Base-by-base conservation (phyloP, 1,140 invertebrate genomes). In the Pseudomyrmex gracilis region DNA sequence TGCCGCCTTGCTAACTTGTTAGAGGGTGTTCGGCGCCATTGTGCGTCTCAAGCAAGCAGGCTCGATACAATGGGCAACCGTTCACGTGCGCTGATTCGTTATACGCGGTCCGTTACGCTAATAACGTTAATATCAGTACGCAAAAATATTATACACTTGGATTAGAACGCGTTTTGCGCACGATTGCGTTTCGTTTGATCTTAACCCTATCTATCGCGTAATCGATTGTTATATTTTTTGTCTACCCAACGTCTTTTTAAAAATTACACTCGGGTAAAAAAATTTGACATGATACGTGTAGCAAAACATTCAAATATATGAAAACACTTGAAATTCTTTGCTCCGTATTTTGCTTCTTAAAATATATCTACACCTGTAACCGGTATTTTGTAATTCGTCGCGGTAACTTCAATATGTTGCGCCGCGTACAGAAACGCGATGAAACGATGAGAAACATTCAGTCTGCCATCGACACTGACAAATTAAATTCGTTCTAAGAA, bases 391-490 rank as follows among this genome's bases (percentile, higher is more conserved):
- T 24, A 70, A 87, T 88, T 88, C 51, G 86, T 83, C 47, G 15
- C 67, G 77, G 66, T 64, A 73, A 77, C 55, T 66, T 77, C 73
- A 60, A 67, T 45, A 12, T 22, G 34, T 34, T 15, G 13, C 60
- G 76, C 57, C 64, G 80, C 60, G 20, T 64, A 34, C 5, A n/a
- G 8, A 60, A 55, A 45, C 57, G 51, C 60, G 43, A 49, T 15
- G 84, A 47, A 91, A 86, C 84, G 90, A 90, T 92, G 91, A 90
- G 91, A 93, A 92, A 88, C 76, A 76, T 34, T 90, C 77, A n/a
- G 91, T 85, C 82, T 93, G 92, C 74, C 67, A 53, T 86, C 89
- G 91, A 93, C 92, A 92, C 87, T 92, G 92, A 92, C 83, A 86
- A 92, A 93, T 93, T 86, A 86, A 92, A 90, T 60, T 49, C 83